Base-by-base conservation (phyloP, 2,797 vertebrate genomes). In the Miichthys miiuy region DNA sequence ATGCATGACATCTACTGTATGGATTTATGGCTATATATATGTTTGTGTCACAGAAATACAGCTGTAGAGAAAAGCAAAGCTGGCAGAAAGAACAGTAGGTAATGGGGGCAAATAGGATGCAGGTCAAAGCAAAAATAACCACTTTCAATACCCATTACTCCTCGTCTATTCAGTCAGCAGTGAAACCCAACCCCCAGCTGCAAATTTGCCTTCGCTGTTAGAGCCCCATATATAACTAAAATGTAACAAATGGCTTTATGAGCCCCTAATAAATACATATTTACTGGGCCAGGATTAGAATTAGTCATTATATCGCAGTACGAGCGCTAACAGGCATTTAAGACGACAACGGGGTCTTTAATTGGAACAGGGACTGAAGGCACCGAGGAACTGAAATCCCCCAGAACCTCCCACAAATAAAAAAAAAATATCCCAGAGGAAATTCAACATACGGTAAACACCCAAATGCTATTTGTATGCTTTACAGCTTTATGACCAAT, bases 101-200 rank as follows among this genome's bases (percentile, higher is more conserved):
- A 85, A 89, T 82, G 77, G 83, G 80, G 68, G 65, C 67, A 77
- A 80, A 77, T 6, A 51, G 54, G 76, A 88, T 77, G 72, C 83
- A 87, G 84, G 87, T 89, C 81, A 85, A 72, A 77, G 75, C 68
- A 75, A 83, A 90, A 81, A 68, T 54, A 83, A 83, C 60, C 61
- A 60, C 52, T 83, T 83, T 72, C 67, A 77, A 48, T 58, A 34
- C 10, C 58, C 52, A 80, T 79, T 85, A 83, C 44, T 75, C 47
- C 75, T 85, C 42, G 1, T 68, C 75, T 41, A 30, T 50, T 72
- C 61, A 68, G 67, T 79, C 66, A 38, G 66, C 60, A 58, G 34
- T 18, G 23, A 80, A 75, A 70, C 25, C 34, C 67, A 56, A 38
- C 51, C 64, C 21, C 34, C 68, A 52, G 72, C 9, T 52, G 55